Base-by-base conservation (phyloP, 2,113 vertebrate genomes). In the Callaeas wilsoni region DNA sequence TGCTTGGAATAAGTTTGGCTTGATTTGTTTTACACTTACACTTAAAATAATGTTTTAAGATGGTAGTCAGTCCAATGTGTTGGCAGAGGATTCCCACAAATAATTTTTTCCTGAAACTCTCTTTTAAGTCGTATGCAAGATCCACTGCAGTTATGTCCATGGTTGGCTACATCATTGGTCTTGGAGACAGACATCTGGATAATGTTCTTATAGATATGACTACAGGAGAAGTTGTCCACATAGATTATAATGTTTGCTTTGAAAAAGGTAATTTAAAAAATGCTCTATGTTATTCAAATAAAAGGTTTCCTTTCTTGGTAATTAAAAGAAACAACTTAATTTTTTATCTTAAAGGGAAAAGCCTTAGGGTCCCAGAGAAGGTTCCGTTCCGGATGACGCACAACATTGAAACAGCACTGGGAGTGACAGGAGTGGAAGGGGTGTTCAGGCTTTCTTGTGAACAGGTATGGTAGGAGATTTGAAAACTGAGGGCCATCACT, bases 191-290 rank as follows among this genome's bases (percentile, higher is more conserved):
- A 97, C 99, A 99, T 93, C 98, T 99, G 87, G 99, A 99, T 98
- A 99, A 99, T 46, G 99, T 99, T 85, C 98, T 99, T 97, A 99
- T 99, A 96, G 99, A 99, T 97, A 99, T 99, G 99, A 99, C 99
- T 46, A 99, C 99, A 27, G 99, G 99, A 93, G 99, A 99, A 96
- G 99, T 99, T 94, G 99, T 99, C 89, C 99, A 99, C 98, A 99
- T 99, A 65, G 99, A 99, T 98, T 99, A 99, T 98, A 99, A 99
- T 53, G 99, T 99, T 59, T 99, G 99, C 98, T 99, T 99, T 98
- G 99, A 99, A 97, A 99, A 99, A 98, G 99, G 99, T 99, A 94
- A 98, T 78, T 79, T 93, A 80, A 95, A 94, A 93, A 89, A 84
- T 87, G 90, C 91, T 94, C 63, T 96, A 90, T 89, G 83, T 93